Evolutionary conservation across 2,797 vertebrate genomes (phyloP).

Genomic region (Clarias pachynema): DNA sequence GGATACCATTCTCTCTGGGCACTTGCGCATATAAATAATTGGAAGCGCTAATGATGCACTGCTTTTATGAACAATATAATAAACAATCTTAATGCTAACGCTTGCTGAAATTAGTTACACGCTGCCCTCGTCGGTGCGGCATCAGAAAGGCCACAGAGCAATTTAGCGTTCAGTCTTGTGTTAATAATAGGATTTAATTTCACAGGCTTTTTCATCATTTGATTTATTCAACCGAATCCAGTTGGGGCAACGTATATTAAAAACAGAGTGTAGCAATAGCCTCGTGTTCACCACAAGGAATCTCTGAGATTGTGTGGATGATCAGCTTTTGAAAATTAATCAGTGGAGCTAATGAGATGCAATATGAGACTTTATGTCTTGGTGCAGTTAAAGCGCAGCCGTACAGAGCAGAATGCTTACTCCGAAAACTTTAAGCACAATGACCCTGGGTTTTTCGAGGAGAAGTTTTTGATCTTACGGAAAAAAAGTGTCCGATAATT

Average conservation of each 20-base stretch:
- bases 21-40: conserved; percentile 53
- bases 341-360: not conserved
- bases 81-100: conserved; percentile 32
- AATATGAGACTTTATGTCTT: not conserved
- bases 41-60: conserved; percentile 52
- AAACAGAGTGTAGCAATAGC: not conserved
- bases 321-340: not conserved
- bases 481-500: not conserved
- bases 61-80: conserved; percentile 34
- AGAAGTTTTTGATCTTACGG: not conserved
- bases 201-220: not conserved
- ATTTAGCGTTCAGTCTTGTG: conserved; percentile 4
- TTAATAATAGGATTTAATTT: not conserved
- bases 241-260: not conserved
- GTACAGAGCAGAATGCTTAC: not conserved
- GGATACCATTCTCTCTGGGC: conserved; percentile 26
- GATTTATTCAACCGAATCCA: not conserved
- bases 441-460: not conserved
- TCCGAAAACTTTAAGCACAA: not conserved
- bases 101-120: conserved; percentile 46
- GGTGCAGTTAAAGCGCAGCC: not conserved
- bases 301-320: not conserved
- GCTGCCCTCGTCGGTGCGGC: conserved; percentile 33
- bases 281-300: not conserved
- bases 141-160: not conserved